phyloP scores from a whole-genome alignment of 2,888 invertebrate species.

The Tanytarsus gracilentus region DNA sequence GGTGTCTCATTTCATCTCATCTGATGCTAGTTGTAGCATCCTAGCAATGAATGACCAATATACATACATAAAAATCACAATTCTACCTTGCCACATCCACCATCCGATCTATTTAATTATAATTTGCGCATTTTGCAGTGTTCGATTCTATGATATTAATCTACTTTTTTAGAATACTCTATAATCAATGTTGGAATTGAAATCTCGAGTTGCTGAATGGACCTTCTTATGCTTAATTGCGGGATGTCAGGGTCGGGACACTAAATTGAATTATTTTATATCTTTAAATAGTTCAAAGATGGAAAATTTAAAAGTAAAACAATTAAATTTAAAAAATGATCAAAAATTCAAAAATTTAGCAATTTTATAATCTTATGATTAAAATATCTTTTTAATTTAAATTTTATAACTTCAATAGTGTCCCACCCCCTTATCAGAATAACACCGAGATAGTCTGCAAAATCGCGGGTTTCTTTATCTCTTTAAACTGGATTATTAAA shows the following conservation, averaged over 20 bases:
- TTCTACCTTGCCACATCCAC: neutral
- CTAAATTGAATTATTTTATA: no score
- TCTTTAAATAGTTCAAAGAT: no score
- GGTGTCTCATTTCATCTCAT: neutral
- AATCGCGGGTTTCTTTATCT: neutral
- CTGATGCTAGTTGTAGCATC: no score
- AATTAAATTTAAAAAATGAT: no score
- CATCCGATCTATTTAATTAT: neutral
- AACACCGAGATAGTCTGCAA: neutral
- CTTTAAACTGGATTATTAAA: slow-evolving; percentile 23
- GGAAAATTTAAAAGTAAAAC: no score
- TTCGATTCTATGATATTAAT: slow-evolving; percentile 19
- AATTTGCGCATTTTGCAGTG: neutral
- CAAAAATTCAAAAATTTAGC: no score
- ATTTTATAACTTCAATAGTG: no score
- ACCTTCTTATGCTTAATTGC: neutral
- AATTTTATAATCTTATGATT: no score
- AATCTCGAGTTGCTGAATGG: slow-evolving; percentile 3
- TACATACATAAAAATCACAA: neutral
- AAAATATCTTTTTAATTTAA: no score
- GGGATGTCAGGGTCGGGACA: no score
- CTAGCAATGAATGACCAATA: neutral
- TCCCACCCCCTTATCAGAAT: neutral
- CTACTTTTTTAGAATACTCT: slow-evolving; percentile 24
- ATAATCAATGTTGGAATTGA: slow-evolving; percentile 23